Percentiles rank a stretch among this genome's conserved stretches.
Conservation (phyloP, 2,113 vertebrate species). For the Actinemys pallida region DNA sequence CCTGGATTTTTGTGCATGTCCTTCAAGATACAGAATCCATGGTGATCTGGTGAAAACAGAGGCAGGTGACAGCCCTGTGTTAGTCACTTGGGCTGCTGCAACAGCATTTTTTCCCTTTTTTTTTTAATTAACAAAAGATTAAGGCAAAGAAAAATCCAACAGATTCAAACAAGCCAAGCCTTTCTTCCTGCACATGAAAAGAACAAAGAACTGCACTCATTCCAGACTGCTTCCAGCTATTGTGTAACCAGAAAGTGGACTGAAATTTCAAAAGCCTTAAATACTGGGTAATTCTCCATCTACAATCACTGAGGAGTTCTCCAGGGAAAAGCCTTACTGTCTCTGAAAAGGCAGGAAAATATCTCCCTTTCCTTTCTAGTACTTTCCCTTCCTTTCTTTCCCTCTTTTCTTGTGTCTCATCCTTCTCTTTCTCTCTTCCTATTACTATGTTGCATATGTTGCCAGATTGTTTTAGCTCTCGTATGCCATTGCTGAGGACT, state of each 20-base stretch:
- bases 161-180: not conserved
- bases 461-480: not conserved
- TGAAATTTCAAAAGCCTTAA: constrained; percentile 2
- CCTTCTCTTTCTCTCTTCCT: not conserved
- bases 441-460: fast-evolving
- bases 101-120: not conserved
- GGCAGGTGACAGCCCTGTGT: not conserved
- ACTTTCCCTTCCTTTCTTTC: not conserved
- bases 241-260: not conserved
- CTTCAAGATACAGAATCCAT: not conserved
- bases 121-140: constrained; percentile 4
- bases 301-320: not conserved
- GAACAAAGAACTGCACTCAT: not conserved
- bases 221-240: not conserved
- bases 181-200: not conserved
- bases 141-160: not conserved
- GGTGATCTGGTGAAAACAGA: not conserved
- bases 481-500: not conserved
- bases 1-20: not conserved
- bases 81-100: not conserved
- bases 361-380: not conserved
- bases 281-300: not conserved
- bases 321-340: not conserved
- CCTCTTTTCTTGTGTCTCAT: fast-evolving
- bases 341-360: not conserved